Evolutionary conservation across 2,888 invertebrate genomes (phyloP), one percentile per base, ranked within the genome.

Genomic region (Ochropleura leucogaster): DNA sequence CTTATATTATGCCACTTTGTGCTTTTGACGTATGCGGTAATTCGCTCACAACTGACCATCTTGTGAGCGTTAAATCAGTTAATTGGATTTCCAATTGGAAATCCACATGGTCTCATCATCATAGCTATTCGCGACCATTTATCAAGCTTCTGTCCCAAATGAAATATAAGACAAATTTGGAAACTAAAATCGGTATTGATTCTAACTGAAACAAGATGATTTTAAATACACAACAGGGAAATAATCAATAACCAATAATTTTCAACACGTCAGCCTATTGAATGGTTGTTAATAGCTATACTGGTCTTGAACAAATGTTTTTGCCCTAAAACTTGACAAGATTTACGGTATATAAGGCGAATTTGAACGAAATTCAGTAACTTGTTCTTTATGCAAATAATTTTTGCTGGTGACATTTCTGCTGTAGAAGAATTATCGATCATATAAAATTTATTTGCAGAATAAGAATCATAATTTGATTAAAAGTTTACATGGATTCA

Each of bases 291-390:
- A 44, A 62, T 12, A 44, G 57, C 16, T 44, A 60, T 6, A 60
- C 44, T 44, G n/a, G n/a, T 40, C 14, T 59, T 3, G 64, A 53
- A 47, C 20, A 30, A 63, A 66, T 62, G 57, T 51, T 42, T 68
- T 68, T 8, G 47, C 72, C 67, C 60, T 69, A 67, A 74, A 67
- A 49, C 42, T 42, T 20, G n/a, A 40, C 42, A 66, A 60, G 57
- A 69, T 46, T 72, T 51, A 63, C 12, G 14, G 55, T 82, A 78
- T 55, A 16, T 40, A 67, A 7, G 44, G 44, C 4, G 62, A 62
- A 62, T 62, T 44, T n/a, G n/a, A n/a, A n/a, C 62, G 7, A 62
- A 62, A n/a, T 62, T 59, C 40, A n/a, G 12, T 7, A 44, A n/a
- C n/a, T n/a, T n/a, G 6, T 62, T 44, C 44, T n/a, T 62, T 12